Evolutionary conservation across 2,113 vertebrate species (phyloP), one percentile per base, ranked within the genome.

Genomic region (Acanthochromis polyacanthus): DNA sequence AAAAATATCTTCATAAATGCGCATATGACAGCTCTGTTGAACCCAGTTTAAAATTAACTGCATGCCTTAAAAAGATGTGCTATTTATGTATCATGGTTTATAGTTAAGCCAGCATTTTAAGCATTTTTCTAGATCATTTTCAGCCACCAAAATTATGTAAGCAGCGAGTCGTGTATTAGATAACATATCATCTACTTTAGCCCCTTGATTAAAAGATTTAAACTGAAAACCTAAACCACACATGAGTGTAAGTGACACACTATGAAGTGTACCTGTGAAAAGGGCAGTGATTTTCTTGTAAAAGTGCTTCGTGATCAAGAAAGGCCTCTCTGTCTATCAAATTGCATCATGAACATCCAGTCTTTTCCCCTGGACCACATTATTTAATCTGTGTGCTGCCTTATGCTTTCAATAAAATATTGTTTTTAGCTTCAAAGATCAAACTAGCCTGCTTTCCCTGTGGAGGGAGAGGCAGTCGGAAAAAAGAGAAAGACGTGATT

Each of bases 351-450:
- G 73, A 65, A 68, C 61, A n/a, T 67, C 60, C 46, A 53, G 16
- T 53, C n/a, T 71, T 65, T 72, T 70, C 65, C 50, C 53, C 1
- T 2, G 1, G 40, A 87, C 58, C 56, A 68, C 55, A 83, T 82
- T 83, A 81, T 75, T 82, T 71, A 78, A 83, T 81, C 72, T 74
- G 19, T 81, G 28, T 59, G 71, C 78, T 81, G 77, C 75, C 71
- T 75, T 71, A 71, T 74, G 81, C 72, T 83, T 89, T 80, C 75
- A 87, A 89, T 84, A 87, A 90, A 83, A 80, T 81, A 80, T 83
- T 80, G 75, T 84, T 84, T 78, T 74, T 58, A 69, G 70, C 71
- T 75, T 81, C 50, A 70, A 69, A 91, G 68, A 90, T 89, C 73
- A 90, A 84, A 85, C 81, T 53, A 28, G 76, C 45, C 36, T 20